Evolutionary conservation across 2,113 vertebrate genomes (phyloP).

Genomic region (Cheirogaleus medius): DNA sequence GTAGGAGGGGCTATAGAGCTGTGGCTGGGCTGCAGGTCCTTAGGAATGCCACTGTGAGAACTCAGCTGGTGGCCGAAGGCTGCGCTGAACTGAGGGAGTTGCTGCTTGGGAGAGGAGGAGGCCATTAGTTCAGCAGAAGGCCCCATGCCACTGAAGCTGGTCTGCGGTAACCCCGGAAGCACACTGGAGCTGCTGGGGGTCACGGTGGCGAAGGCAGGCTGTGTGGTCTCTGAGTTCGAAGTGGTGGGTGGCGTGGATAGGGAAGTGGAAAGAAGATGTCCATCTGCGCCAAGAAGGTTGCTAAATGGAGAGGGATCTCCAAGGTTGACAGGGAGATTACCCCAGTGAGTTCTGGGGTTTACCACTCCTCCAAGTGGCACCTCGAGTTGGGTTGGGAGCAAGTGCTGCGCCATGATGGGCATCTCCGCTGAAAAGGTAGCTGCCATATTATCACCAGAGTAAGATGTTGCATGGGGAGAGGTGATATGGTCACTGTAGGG

Average conservation of each 20-base stretch:
- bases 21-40: constrained; percentile 99
- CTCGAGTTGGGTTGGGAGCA: constrained; percentile 91
- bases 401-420: constrained; percentile 91
- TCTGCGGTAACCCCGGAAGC: constrained; percentile 94
- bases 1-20: constrained; percentile 98
- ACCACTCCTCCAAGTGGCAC: constrained; percentile 93
- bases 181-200: constrained; percentile 89
- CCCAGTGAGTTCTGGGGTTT: constrained; percentile 95
- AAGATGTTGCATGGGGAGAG: constrained; percentile 92
- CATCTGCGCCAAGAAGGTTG: constrained; percentile 94
- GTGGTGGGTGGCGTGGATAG: constrained; percentile 96
- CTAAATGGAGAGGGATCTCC: constrained; percentile 94
- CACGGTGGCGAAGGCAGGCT: constrained; percentile 93
- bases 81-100: constrained; percentile 99
- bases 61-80: constrained; percentile 98
- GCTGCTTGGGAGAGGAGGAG: constrained; percentile 95
- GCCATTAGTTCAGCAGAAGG: constrained; percentile 92
- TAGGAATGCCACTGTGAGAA: constrained; percentile 98
- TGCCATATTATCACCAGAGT: constrained; percentile 87
- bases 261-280: constrained; percentile 97
- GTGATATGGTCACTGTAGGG: constrained; percentile 97
- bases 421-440: constrained; percentile 93
- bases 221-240: constrained; percentile 94
- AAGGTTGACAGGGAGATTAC: constrained; percentile 92
- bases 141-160: constrained; percentile 90